Percentiles rank a stretch among this genome's conserved stretches.
Conservation (phyloP, 2,113 vertebrate species). For the Alethe castanea region DNA sequence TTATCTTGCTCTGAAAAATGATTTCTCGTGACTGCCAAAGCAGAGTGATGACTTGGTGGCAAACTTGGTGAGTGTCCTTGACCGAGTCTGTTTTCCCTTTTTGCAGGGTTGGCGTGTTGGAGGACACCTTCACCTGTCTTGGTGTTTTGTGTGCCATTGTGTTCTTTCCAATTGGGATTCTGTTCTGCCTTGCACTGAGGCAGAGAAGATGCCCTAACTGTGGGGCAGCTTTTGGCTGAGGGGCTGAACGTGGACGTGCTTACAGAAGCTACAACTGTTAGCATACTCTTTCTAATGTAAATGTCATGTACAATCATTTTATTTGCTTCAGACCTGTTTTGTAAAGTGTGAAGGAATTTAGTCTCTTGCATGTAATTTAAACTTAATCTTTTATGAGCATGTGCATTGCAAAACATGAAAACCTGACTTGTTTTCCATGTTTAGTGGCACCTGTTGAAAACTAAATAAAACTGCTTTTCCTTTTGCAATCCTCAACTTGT, state of each 20-base stretch:
- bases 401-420: conserved; percentile 42
- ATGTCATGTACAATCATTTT: conserved; percentile 80
- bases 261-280: conserved; percentile 45
- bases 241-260: conserved; percentile 61
- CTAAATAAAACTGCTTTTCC: conserved; percentile 70
- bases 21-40: background rate
- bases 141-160: conserved; percentile 94
- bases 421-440: conserved; percentile 45
- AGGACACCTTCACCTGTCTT: conserved; percentile 96
- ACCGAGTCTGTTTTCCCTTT: conserved; percentile 11
- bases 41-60: background rate
- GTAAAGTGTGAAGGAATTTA: conserved; percentile 61
- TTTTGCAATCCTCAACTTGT: conserved; percentile 72
- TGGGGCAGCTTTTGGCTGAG: conserved; percentile 90
- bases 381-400: conserved; percentile 54
- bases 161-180: conserved; percentile 94
- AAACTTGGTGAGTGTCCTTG: background rate
- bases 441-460: conserved; percentile 64
- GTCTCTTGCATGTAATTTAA: conserved; percentile 54
- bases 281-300: conserved; percentile 77
- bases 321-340: conserved; percentile 75
- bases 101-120: conserved; percentile 92
- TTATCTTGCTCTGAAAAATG: background rate
- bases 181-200: conserved; percentile 94
- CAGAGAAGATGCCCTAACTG: conserved; percentile 97